These are phyloP conservation scores for Plutomurus gul DNA, from an alignment of 1,140 invertebrate species.

Conservation along the genomic window DNA sequence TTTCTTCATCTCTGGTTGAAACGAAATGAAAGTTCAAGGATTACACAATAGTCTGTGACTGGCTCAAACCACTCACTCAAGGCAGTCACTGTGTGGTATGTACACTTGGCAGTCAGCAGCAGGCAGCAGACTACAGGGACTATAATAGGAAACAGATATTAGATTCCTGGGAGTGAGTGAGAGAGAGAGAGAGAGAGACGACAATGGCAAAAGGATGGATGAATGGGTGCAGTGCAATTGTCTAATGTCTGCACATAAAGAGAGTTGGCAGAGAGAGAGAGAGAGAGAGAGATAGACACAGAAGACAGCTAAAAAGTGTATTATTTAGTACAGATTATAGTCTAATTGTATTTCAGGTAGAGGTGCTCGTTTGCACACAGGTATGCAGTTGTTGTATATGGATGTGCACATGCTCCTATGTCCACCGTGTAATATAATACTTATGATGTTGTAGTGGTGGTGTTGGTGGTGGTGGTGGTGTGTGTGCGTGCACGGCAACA, in stretches of 20 bases:
- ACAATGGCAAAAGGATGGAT: no score
- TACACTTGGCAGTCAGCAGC: no score
- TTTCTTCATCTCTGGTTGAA: neutral
- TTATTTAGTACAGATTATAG: neutral
- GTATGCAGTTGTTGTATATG: no score
- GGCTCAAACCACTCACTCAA: neutral
- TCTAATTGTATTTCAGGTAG: no score
- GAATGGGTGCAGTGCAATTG: slow-evolving; percentile 1
- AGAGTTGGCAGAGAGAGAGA: no score
- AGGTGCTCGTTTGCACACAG: neutral
- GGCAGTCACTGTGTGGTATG: no score
- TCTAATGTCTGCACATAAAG: no score
- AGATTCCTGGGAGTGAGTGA: no score
- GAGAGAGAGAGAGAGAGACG: no score
- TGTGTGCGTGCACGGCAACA: neutral
- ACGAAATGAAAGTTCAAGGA: slow-evolving; percentile 12
- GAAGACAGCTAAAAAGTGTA: neutral
- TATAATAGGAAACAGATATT: neutral
- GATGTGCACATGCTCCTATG: no score
- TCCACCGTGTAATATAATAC: neutral
- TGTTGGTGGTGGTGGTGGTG: neutral
- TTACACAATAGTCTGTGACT: neutral
- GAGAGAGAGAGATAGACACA: neutral
- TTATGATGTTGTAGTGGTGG: neutral
- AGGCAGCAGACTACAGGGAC: neutral